Percentiles rank a stretch among this genome's conserved stretches.
phyloP scores from a whole-genome alignment of 2,797 vertebrate species.

The Menidia menidia region DNA sequence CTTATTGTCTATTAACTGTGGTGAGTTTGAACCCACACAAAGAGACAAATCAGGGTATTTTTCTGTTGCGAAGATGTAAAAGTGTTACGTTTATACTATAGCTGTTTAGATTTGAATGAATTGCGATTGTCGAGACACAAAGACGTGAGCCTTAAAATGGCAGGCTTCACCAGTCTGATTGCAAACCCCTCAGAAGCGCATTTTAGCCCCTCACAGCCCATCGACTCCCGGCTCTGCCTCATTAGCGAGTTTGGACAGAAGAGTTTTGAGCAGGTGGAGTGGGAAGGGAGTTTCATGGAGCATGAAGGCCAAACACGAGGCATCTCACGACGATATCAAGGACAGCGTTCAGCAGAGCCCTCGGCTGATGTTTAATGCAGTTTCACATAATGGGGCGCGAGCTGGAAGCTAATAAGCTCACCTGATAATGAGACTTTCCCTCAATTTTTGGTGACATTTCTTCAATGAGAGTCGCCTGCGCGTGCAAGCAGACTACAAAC shows the following conservation, averaged over 20 bases:
- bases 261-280: constrained; percentile 36
- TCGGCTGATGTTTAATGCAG: constrained; percentile 52
- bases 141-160: constrained; percentile 36
- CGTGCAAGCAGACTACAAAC: constrained; percentile 67
- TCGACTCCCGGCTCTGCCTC: constrained; percentile 61
- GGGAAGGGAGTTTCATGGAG: constrained; percentile 37
- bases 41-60: neutral
- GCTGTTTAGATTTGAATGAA: neutral
- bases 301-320: constrained; percentile 62
- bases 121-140: constrained; percentile 5
- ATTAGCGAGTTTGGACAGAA: constrained; percentile 60
- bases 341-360: constrained; percentile 42
- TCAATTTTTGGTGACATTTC: constrained; percentile 62
- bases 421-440: constrained; percentile 71
- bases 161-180: constrained; percentile 14
- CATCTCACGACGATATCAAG: constrained; percentile 62
- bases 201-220: constrained; percentile 49
- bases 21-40: constrained; percentile 5
- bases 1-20: constrained; percentile 4
- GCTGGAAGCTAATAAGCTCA: constrained; percentile 66
- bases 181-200: constrained; percentile 25
- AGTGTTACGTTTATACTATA: constrained; percentile 4
- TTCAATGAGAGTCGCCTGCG: constrained; percentile 68
- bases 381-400: constrained; percentile 50
- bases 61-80: neutral